Conservation (phyloP, 2,113 vertebrate species). For the Amazona guildingii region DNA sequence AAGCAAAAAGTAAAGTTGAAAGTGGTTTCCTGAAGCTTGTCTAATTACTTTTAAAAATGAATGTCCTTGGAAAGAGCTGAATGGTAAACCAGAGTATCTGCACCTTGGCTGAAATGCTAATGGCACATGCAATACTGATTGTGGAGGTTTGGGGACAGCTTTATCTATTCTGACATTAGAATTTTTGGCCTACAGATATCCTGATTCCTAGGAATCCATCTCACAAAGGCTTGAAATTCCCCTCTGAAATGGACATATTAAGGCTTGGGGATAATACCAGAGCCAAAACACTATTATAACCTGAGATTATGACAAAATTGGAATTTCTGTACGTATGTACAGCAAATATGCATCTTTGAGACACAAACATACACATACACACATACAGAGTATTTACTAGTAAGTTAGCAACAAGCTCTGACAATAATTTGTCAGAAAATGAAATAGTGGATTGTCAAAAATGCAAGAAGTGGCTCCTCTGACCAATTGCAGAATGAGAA, state of each 20-base stretch:
- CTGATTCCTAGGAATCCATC: not conserved
- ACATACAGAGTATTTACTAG: not conserved
- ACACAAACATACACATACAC: not conserved
- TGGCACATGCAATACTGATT: not conserved
- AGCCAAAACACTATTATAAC: not conserved
- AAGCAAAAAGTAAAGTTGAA: not conserved
- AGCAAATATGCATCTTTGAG: not conserved
- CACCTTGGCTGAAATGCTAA: not conserved
- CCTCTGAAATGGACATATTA: not conserved
- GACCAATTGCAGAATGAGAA: not conserved
- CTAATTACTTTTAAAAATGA: not conserved
- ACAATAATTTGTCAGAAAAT: not conserved
- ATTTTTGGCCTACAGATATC: not conserved
- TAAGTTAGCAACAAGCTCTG: not conserved
- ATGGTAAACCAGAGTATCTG: not conserved
- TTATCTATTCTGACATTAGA: not conserved
- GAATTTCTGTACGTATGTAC: not conserved
- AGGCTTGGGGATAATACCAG: not conserved
- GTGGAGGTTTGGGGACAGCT: not conserved
- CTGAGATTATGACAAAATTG: not conserved
- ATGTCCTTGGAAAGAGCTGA: not conserved
- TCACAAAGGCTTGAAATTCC: not conserved
- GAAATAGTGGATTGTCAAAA: not conserved
- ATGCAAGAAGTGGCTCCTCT: not conserved
- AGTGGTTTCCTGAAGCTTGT: not conserved